Evolutionary conservation across 2,113 vertebrate species (phyloP).

Genomic region (Chelonoidis abingdonii): DNA sequence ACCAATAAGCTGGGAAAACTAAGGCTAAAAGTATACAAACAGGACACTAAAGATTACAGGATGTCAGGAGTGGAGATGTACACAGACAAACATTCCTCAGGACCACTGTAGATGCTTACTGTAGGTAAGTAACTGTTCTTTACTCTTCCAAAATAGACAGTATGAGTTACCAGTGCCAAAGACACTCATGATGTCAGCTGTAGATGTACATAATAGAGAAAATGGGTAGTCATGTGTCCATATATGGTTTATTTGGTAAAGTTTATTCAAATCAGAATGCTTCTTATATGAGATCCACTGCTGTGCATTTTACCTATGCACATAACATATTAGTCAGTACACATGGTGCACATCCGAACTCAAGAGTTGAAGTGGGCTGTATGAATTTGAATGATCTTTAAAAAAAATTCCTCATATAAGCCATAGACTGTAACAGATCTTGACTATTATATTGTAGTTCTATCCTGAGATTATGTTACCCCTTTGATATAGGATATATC

Average conservation of each 20-base stretch:
- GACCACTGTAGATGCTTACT: not conserved
- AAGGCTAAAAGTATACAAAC: not conserved
- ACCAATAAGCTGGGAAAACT: not conserved
- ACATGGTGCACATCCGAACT: accelerated
- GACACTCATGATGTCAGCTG: not conserved
- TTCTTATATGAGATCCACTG: not conserved
- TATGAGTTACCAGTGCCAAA: not conserved
- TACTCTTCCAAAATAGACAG: not conserved
- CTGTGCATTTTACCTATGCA: not conserved
- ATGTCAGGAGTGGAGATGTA: not conserved
- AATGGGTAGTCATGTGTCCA: not conserved
- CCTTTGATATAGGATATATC: not conserved
- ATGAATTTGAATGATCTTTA: not conserved
- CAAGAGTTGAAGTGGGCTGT: not conserved
- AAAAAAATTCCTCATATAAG: not conserved
- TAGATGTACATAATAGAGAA: not conserved
- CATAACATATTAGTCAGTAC: not conserved
- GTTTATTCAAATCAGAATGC: not conserved
- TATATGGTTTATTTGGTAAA: not conserved
- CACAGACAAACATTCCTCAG: not conserved
- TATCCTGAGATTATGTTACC: not conserved
- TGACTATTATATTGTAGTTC: not conserved
- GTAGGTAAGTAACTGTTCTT: not conserved
- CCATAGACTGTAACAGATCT: not conserved
- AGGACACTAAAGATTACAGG: not conserved